Evolutionary conservation across 2,888 invertebrate species (phyloP), one percentile per base, ranked within the genome.

Genomic region (Luffia ferchaultella): DNA sequence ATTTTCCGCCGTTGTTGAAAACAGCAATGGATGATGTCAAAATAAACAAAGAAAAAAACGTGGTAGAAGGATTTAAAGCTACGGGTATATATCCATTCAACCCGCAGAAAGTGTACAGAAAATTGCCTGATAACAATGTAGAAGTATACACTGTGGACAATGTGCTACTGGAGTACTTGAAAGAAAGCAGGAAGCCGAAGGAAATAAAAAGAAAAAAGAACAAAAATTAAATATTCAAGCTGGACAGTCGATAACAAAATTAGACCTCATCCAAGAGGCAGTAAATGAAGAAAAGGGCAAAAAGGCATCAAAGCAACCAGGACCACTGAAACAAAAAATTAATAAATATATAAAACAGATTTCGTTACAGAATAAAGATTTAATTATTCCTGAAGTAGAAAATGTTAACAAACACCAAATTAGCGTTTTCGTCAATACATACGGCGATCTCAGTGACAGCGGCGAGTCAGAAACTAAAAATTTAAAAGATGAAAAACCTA

Each of bases 31-130:
- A 20, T 49, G 49, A 48, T 16, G 18, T 30, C 17, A 16, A 42
- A 30, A 20, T 40, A 2, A 50, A 43, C 7, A 20, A 44, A 44
- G 42, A 20, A 20, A 41, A 50, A n/a, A 53, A 51, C 18, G 45
- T 54, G 42, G 52, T 43, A 49, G 55, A 53, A 49, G 54, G 57
- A 42, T 57, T 58, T 55, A 51, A 46, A 53, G 55, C 58, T 17
- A 52, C 55, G 44, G 57, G 48, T 45, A 53, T 54, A 9, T 50
- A 5, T 20, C 48, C 41, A 17, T 17, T 48, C 2, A 17, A 48
- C 18, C 16, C 41, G 2, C 18, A 18, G 7, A 16, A 45, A 45
- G 18, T 45, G 17, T 18, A 17, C 2, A 16, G 16, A 16, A 19
- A 16, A 20, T 7, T 46, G 3, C 20, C 20, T 17, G 19, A 19